A percentile compares a stretch with the other conserved stretches of the same genome.
Conservation (phyloP, 2,113 vertebrate genomes). For the Cettia cetti region DNA sequence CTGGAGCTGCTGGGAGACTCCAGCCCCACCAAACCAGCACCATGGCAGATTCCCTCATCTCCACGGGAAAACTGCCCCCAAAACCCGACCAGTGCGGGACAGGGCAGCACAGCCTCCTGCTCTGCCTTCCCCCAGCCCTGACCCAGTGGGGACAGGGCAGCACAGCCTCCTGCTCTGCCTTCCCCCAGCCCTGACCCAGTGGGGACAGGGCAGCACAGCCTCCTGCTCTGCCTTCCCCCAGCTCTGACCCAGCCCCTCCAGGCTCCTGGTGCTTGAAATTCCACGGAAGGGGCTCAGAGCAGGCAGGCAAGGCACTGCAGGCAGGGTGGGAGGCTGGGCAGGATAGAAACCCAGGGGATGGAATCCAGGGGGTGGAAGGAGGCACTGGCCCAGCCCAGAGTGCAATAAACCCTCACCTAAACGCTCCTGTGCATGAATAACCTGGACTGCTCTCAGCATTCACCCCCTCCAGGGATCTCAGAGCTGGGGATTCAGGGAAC, state of each 20-base stretch:
- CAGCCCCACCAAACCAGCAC: neutral
- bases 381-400: rapidly evolving
- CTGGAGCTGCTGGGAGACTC: rapidly evolving
- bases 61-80: rapidly evolving
- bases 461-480: too few species aligned
- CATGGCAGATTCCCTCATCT: neutral
- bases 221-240: too few species aligned
- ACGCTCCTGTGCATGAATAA: neutral
- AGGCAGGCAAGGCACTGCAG: neutral
- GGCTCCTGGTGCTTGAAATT: neutral
- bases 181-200: too few species aligned
- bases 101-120: neutral
- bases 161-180: too few species aligned
- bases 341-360: neutral
- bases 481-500: neutral
- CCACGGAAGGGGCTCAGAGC: neutral
- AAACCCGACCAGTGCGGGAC: rapidly evolving
- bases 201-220: too few species aligned
- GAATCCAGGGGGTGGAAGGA: neutral
- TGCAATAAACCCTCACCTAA: neutral
- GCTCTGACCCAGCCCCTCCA: neutral
- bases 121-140: too few species aligned
- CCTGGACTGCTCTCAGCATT: neutral
- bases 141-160: too few species aligned
- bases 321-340: neutral